phyloP scores from a whole-genome alignment of 2,888 invertebrate species.

The Alentia gelatinosa region DNA sequence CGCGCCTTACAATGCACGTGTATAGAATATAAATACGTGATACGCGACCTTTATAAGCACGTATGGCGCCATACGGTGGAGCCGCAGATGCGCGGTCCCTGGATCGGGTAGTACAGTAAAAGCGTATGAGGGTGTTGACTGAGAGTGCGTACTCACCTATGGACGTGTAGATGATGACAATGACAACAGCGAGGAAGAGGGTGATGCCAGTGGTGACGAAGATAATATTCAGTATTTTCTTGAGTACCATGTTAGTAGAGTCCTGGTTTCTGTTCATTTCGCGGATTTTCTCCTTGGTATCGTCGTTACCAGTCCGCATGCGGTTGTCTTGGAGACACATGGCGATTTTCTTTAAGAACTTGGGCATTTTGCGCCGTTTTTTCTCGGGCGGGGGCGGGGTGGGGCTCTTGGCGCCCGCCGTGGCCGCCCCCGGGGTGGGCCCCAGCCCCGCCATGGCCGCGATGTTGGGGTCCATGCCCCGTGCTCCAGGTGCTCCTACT shows the following conservation, averaged over 20 bases:
- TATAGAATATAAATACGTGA: too few species aligned
- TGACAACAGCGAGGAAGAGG: conserved; percentile 73
- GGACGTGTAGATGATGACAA: conserved; percentile 75
- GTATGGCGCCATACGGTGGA: too few species aligned
- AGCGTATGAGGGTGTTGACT: background rate
- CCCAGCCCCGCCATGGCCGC: conserved; percentile 14
- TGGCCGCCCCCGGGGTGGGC: background rate
- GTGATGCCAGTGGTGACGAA: conserved; percentile 75
- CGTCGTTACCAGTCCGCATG: conserved; percentile 64
- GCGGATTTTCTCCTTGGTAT: conserved; percentile 53
- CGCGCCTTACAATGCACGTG: too few species aligned
- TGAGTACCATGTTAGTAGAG: conserved; percentile 68
- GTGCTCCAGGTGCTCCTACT: background rate
- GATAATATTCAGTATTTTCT: conserved; percentile 75
- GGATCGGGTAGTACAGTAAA: too few species aligned
- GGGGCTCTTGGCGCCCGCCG: background rate
- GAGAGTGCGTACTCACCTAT: conserved; percentile 70
- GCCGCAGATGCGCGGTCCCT: too few species aligned
- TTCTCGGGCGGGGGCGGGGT: background rate
- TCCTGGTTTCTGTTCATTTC: conserved; percentile 66
- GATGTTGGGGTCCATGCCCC: conserved; percentile 40
- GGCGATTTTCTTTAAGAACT: conserved; percentile 29
- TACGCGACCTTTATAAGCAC: too few species aligned
- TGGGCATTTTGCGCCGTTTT: conserved; percentile 30
- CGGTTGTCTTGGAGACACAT: conserved; percentile 72